Evolutionary conservation across 2,797 vertebrate species (phyloP).

Genomic region (Pelochelys cantorii): DNA sequence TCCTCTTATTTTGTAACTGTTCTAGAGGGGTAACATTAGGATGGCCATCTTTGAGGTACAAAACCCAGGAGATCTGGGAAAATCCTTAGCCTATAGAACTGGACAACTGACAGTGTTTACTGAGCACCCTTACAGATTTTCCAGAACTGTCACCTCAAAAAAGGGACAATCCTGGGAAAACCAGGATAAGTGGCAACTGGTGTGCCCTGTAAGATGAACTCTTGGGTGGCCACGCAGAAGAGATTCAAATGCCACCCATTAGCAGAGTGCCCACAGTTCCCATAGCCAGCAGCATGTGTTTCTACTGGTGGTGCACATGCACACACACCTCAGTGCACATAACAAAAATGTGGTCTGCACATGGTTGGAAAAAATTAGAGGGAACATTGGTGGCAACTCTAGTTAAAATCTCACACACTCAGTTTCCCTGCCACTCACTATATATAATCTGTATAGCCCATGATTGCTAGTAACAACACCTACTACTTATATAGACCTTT

Average conservation of each 20-base stretch:
- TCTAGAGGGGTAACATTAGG: neutral
- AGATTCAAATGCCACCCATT: too few relatives aligned
- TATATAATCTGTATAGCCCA: rapidly evolving
- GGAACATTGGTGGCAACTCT: neutral
- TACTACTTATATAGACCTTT: neutral
- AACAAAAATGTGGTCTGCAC: too few relatives aligned
- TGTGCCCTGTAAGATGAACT: too few relatives aligned
- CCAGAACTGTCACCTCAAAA: neutral
- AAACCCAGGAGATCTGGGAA: neutral
- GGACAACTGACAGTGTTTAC: neutral
- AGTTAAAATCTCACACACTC: neutral
- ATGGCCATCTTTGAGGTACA: neutral
- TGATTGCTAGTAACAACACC: neutral
- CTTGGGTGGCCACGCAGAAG: too few relatives aligned
- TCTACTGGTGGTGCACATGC: too few relatives aligned
- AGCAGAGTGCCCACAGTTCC: too few relatives aligned
- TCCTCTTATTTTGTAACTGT: neutral
- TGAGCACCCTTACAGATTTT: neutral
- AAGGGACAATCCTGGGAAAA: neutral
- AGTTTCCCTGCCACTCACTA: neutral
- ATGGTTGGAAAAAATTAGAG: too few relatives aligned
- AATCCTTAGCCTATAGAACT: neutral
- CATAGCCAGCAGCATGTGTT: too few relatives aligned
- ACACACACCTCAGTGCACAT: too few relatives aligned
- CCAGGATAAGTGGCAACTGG: neutral